Evolutionary conservation across 1,140 invertebrate species (phyloP), one percentile per base, ranked within the genome.

Genomic region (Artemia franciscana): DNA sequence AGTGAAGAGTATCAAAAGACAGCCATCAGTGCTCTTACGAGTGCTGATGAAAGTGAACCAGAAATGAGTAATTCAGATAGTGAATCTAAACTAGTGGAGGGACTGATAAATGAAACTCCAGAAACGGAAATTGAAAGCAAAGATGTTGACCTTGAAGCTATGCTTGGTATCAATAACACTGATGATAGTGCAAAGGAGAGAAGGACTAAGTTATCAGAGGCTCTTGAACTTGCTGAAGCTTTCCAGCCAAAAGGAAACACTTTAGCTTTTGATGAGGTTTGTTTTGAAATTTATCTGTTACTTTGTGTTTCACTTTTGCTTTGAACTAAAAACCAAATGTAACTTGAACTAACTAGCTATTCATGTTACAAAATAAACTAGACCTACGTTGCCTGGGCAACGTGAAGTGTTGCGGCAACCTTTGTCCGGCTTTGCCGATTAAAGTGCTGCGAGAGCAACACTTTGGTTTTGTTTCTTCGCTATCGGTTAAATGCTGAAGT

Each of bases 211-310:
- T 70, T 82, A 1, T 75, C 73, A 69, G 88, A 94, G 75, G 92
- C 92, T 58, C 90, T 94, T 57, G 88, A 88, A 61, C 79, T 94
- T 63, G 94, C 94, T 58, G 88, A 95, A 73, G 88, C 90, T 71
- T 85, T 98, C 69, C 93, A 98, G 75, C 94, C 95, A 0, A 98
- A 92, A 73, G 95, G 96, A 70, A 94, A 92, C 70, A 97, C 93
- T 4, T 75, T 97, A 59, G 86, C 90, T 67, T 91, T 91, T 39
- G 91, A 91, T 60, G 84, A 82, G 72, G 82, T 80, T n/a, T n/a
- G n/a, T n/a, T n/a, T n/a, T n/a, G n/a, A n/a, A n/a, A n/a, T n/a
- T n/a, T n/a, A n/a, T n/a, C n/a, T n/a, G n/a, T n/a, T n/a, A n/a
- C n/a, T n/a, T n/a, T n/a, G 24, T 26, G 15, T 60, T 60, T 56